Evolutionary conservation across 2,888 invertebrate genomes (phyloP), one percentile per base, ranked within the genome.

Genomic region (Chaitophorus viminalis): DNA sequence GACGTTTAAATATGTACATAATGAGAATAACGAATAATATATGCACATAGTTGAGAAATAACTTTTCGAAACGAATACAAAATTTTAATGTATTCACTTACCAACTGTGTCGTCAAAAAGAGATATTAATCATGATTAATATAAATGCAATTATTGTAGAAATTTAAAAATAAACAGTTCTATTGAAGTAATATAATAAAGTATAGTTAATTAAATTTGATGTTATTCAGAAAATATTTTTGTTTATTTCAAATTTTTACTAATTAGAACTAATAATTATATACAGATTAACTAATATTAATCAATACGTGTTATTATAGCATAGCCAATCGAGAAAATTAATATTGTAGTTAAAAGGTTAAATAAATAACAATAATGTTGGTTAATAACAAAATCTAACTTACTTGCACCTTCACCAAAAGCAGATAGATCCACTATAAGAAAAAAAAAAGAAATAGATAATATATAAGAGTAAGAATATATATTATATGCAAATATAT

Each of bases 351-450:
- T 82, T 52, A 52, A 72, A 39, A 60, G 21, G 18, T 78, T 25
- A 31, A 21, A 18, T 60, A 60, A 31, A 52, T 70, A 82, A 25
- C 25, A 25, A 60, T 60, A 60, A 46, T 39, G 39, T 46, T 39
- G 36, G 36, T 83, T 75, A 83, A 39, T 36, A 68, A 33, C 68
- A 39, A 76, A 76, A 77, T 72, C 78, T 78, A 85, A 87, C 87
- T 87, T 87, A 87, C 87, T 87, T 87, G 87, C 87, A 79, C 87
- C 87, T 87, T 87, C 87, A 87, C 87, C 87, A 87, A 87, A 81
- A 87, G 79, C 87, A 87, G 72, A 87, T 36, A 60, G 70, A 39
- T 81, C 87, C 39, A 74, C 87, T 87, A 87, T 74, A 77, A 74
- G 87, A 79, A 72, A 72, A 68, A 83, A 84, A 84, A 85, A 70